Base-by-base conservation (phyloP, 64 coral and sea anemone species). In the Acropora yongei region DNA sequence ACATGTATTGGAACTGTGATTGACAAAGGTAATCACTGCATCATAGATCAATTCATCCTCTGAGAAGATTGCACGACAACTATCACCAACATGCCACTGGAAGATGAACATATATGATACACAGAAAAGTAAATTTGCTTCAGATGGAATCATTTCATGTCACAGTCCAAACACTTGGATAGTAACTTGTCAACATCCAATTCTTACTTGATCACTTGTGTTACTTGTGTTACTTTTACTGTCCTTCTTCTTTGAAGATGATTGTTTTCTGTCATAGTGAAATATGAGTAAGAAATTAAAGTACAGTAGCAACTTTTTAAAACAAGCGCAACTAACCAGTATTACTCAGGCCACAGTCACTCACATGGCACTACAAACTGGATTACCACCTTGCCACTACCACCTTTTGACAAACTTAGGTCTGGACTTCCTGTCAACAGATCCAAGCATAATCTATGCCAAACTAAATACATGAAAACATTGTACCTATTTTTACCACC, bases 11-110 rank as follows among this genome's bases (percentile, higher is more conserved):
- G 76, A 79, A 30, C 83, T 81, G 10, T 43, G 8, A 53, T 96
- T 49, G 72, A 99, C 93, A 40, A 89, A 93, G 57, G 87, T 82
- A 48, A 99, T 96, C 2, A 86, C 72, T 19, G 94, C 97, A 79
- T 99, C 78, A 61, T 99, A 99, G 49, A 96, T 94, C 84, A 93
- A 44, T 13, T 93, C 92, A 90, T 99, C 97, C 51, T 99, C 97
- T 17, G 91, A 86, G 79, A 79, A 99, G 4, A 96, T 40, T 20
- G 97, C 94, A 49, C 77, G 17, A 78, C 97, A 99, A 5, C 55
- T 74, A 82, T 99, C 97, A 63, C 97, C 97, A 87, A 99, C 85
- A 84, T 88, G 88, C 97, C 97, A 99, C 97, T 99, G 9, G n/a
- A 91, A 49, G 71, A 68, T 30, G 78, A 41, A 82, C n/a, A 74